phyloP scores from a whole-genome alignment of 1,140 invertebrate genomes.

The Achroia grisella region DNA sequence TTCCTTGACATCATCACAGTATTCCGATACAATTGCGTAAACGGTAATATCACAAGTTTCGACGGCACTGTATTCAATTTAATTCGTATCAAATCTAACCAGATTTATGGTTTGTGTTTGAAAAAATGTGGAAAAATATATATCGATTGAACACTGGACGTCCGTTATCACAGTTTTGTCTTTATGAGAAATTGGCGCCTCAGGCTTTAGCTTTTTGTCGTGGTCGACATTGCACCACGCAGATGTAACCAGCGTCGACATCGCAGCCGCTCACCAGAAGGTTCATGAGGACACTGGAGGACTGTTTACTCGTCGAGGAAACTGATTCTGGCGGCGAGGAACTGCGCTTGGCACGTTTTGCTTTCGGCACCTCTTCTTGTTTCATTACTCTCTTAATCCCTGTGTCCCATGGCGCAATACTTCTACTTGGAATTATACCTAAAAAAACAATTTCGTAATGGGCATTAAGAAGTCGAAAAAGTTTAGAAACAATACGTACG shows the following conservation, averaged over 20 bases:
- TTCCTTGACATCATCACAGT: conserved; percentile 19
- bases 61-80: conserved; percentile 49
- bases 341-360: conserved; percentile 58
- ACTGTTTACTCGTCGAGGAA: conserved; percentile 58
- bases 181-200: conserved; percentile 21
- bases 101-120: conserved; percentile 20
- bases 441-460: conserved; percentile 13
- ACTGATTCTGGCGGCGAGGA: conserved; percentile 48
- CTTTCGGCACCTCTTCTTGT: conserved; percentile 51
- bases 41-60: conserved; percentile 54
- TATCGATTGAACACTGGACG: conserved; percentile 60
- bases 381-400: conserved; percentile 58
- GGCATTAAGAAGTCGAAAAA: no score
- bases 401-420: conserved; percentile 53
- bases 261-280: conserved; percentile 93
- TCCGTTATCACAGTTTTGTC: conserved; percentile 64
- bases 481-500: no score
- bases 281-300: conserved; percentile 91
- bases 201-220: conserved; percentile 63
- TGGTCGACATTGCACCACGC: conserved; percentile 81
- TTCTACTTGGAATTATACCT: conserved; percentile 60
- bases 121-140: conserved; percentile 22
- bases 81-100: conserved; percentile 39
- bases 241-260: conserved; percentile 91
- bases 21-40: conserved; percentile 13